phyloP scores from a whole-genome alignment of 2,113 vertebrate genomes.

The Melanerpes formicivorus region DNA sequence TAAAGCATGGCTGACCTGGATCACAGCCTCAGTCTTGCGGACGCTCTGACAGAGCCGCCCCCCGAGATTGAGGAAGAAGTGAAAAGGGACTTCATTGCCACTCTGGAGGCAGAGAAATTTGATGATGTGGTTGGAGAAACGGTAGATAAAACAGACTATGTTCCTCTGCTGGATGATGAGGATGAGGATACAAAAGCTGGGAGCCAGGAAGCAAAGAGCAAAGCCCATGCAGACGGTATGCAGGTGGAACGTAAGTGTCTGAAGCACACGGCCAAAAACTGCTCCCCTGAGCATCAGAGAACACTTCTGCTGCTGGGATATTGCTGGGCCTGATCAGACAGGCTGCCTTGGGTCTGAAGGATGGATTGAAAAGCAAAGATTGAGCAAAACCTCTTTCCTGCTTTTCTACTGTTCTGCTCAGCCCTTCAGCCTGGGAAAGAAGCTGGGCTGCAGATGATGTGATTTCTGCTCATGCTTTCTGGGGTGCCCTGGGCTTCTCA shows the following conservation, averaged over 20 bases:
- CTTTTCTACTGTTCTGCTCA: not conserved
- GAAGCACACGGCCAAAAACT: not conserved
- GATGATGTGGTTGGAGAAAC: conserved; percentile 92
- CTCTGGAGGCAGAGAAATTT: conserved; percentile 88
- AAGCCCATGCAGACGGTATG: conserved; percentile 38
- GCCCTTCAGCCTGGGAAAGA: not conserved
- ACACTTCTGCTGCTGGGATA: accelerated
- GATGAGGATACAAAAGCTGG: conserved; percentile 57
- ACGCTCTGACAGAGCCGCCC: conserved; percentile 87
- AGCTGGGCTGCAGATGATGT: accelerated
- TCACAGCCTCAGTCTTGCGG: conserved; percentile 84
- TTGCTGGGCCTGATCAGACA: not conserved
- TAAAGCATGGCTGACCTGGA: conserved; percentile 80
- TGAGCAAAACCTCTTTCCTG: not conserved
- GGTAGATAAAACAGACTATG: conserved; percentile 89
- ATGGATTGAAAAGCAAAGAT: accelerated
- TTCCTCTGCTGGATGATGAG: conserved; percentile 88
- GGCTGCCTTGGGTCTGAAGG: not conserved
- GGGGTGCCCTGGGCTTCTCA: not conserved
- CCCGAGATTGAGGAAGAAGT: conserved; percentile 81
- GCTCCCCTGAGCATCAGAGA: accelerated
- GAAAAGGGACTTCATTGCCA: conserved; percentile 89
- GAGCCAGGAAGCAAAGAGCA: conserved; percentile 71
- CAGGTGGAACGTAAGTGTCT: conserved; percentile 69
- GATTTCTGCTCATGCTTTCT: accelerated